Evolutionary conservation across 2,113 vertebrate genomes (phyloP).

Genomic region (Todiramphus saurophagus): DNA sequence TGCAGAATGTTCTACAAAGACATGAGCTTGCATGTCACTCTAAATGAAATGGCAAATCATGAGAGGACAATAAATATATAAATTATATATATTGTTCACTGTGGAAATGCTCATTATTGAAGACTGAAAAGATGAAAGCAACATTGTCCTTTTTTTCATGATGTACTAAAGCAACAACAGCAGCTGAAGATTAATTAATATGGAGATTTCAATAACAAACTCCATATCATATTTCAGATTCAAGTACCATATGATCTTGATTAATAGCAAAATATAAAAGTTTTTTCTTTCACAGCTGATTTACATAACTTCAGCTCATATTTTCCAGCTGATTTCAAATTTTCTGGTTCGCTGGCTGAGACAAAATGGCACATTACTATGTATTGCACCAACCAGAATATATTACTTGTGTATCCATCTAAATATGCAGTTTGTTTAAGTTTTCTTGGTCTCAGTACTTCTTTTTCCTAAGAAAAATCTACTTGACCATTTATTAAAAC

Average conservation of each 20-base stretch:
- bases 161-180: neutral
- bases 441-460: neutral
- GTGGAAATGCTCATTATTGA: neutral
- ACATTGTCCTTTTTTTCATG: neutral
- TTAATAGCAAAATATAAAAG: neutral
- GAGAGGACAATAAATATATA: neutral
- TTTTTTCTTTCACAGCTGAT: neutral
- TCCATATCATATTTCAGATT: neutral
- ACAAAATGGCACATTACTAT: neutral
- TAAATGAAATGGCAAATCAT: neutral
- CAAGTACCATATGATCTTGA: neutral
- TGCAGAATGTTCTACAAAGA: neutral
- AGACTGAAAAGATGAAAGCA: neutral
- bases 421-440: neutral
- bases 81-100: neutral
- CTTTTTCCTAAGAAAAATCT: neutral
- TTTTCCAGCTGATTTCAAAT: slow-evolving; percentile 4
- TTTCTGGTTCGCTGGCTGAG: neutral
- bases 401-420: neutral
- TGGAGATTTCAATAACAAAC: neutral
- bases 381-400: neutral
- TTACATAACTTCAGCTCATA: neutral
- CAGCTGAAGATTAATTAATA: neutral
- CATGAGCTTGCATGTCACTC: neutral
- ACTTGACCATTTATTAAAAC: neutral